These are phyloP conservation scores for Galagoides demidoff DNA, from an alignment of 2,797 vertebrate genomes.

Conservation along the genomic window DNA sequence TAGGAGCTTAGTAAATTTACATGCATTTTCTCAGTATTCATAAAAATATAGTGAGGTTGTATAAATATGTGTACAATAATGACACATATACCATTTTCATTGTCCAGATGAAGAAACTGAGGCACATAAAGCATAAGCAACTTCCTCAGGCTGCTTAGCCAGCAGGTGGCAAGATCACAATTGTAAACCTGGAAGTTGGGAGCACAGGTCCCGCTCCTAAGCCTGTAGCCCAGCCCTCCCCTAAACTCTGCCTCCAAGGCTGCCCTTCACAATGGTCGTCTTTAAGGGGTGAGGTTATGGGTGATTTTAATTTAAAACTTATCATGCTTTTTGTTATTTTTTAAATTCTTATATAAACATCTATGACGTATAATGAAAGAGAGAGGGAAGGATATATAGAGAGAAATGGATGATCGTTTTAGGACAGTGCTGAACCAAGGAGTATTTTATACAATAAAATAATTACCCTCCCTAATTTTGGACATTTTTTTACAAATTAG, in stretches of 20 bases:
- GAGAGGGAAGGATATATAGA: background rate
- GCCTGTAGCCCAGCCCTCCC: background rate
- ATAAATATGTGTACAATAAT: background rate
- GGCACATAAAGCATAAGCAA: too few relatives aligned
- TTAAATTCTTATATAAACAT: background rate
- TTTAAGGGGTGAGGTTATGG: background rate
- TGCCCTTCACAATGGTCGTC: accelerated
- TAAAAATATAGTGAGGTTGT: background rate
- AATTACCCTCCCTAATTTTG: background rate
- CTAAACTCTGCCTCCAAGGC: accelerated
- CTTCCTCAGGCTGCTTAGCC: background rate
- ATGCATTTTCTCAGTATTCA: background rate
- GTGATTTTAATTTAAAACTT: background rate
- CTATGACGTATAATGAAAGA: background rate
- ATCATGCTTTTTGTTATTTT: background rate
- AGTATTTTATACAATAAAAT: background rate
- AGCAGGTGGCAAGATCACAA: background rate
- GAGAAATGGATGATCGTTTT: background rate
- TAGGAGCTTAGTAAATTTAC: background rate
- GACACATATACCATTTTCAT: background rate
- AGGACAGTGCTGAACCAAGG: background rate
- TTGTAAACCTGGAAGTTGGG: accelerated
- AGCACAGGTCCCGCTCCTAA: background rate
- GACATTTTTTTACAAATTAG: background rate
- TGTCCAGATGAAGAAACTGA: background rate